phyloP scores from a whole-genome alignment of 2,888 invertebrate species.

The Auanema sp. region DNA sequence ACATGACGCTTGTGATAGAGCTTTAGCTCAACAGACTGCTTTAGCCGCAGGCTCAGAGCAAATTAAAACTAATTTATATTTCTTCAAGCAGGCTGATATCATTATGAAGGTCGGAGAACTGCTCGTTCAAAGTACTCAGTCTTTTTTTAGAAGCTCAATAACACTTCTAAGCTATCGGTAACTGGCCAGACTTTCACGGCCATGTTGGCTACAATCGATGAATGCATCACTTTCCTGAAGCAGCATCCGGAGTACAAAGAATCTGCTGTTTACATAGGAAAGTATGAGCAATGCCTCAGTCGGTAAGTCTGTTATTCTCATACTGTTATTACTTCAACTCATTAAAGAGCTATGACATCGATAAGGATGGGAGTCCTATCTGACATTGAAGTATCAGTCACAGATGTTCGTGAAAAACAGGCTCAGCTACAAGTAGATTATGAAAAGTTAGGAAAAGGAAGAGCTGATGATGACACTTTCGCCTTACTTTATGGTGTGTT shows the following conservation, averaged over 20 bases:
- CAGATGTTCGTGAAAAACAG: slow-evolving; percentile 50
- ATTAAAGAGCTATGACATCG: slow-evolving; percentile 58
- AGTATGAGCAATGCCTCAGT: slow-evolving; percentile 62
- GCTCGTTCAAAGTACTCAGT: too few species aligned
- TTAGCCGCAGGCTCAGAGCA: slow-evolving; percentile 59
- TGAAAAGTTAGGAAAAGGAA: slow-evolving; percentile 36
- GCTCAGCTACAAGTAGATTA: slow-evolving; percentile 41
- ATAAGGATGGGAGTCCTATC: slow-evolving; percentile 57
- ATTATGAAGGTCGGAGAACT: slow-evolving; percentile 62
- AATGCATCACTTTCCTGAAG: slow-evolving; percentile 53
- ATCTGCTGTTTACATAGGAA: slow-evolving; percentile 46
- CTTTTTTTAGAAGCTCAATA: slow-evolving; percentile 54
- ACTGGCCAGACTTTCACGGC: slow-evolving; percentile 60
- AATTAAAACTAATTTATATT: slow-evolving; percentile 60
- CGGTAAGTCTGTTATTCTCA: slow-evolving; percentile 28
- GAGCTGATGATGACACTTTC: slow-evolving; percentile 59
- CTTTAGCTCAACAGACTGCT: slow-evolving; percentile 59
- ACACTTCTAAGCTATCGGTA: slow-evolving; percentile 48
- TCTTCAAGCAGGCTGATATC: slow-evolving; percentile 60
- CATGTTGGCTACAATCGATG: slow-evolving; percentile 59
- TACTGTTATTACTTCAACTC: background rate
- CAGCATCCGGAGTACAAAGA: slow-evolving; percentile 59
- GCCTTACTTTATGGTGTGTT: slow-evolving; percentile 61
- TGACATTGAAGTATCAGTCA: slow-evolving; percentile 50
- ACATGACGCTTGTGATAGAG: slow-evolving; percentile 61